Conservation (phyloP, 1,140 invertebrate species). For the Capitella teleta region DNA sequence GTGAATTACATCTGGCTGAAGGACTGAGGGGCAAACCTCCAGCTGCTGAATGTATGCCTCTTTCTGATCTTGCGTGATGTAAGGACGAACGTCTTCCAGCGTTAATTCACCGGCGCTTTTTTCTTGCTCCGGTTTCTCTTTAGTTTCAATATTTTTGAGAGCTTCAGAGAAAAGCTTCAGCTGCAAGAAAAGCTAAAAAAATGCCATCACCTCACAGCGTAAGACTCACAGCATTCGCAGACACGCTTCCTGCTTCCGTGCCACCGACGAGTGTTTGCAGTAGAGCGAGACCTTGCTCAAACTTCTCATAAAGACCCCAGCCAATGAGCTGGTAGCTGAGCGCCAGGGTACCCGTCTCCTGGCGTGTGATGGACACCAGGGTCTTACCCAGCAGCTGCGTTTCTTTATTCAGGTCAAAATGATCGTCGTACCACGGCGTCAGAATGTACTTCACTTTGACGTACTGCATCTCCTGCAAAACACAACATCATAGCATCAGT, state of each 20-base stretch:
- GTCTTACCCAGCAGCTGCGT: slow-evolving; percentile 66
- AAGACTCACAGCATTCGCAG: not conserved
- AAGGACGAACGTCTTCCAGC: slow-evolving; percentile 1
- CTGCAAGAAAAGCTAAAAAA: slow-evolving; percentile 4
- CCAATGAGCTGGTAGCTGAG: slow-evolving; percentile 52
- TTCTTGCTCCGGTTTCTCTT: slow-evolving; percentile 3
- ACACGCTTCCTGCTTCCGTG: not conserved
- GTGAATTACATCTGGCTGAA: too few species aligned
- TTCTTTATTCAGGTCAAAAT: slow-evolving; percentile 67
- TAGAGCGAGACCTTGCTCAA: slow-evolving; percentile 45
- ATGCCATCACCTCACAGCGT: not conserved
- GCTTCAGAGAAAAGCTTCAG: not conserved
- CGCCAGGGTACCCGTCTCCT: slow-evolving; percentile 46
- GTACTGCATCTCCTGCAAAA: not conserved
- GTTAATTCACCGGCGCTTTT: not conserved
- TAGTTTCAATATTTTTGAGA: slow-evolving; percentile 1
- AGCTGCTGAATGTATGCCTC: not conserved
- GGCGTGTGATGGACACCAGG: slow-evolving; percentile 46
- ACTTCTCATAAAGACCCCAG: slow-evolving; percentile 55
- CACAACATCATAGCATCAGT: not conserved
- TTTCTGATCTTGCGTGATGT: slow-evolving; percentile 6
- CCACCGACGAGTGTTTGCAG: slow-evolving; percentile 20
- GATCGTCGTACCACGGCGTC: slow-evolving; percentile 72
- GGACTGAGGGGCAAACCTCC: too few species aligned
- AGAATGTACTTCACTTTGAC: slow-evolving; percentile 42